Base-by-base conservation (phyloP, 2,113 vertebrate genomes). In the Zosterops japonicus region DNA sequence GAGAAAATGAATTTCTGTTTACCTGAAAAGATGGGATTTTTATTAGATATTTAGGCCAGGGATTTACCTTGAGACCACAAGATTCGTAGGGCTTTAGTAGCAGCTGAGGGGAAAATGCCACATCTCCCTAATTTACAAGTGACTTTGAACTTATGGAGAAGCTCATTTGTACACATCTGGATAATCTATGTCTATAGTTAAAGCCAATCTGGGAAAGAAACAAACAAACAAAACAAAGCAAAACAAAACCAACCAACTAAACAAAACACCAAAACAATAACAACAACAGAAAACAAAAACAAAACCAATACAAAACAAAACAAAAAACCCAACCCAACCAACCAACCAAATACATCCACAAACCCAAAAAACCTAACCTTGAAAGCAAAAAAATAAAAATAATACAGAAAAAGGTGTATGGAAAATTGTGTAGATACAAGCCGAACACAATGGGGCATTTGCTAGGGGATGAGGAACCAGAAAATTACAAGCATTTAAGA, bases 401-500 rank as follows among this genome's bases (percentile, higher is more conserved):
- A 95, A 94, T 85, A 87, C 31, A 78, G 87, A 95, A 97, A n/a
- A 46, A 96, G 16, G 64, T 83, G 31, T 72, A 89, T 75, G 78
- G 71, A 65, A 96, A 95, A 96, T 95, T 95, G 75, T 94, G 79
- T 94, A 97, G 96, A 97, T 96, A 96, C 83, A 92, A 96, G 55
- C 86, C 0, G 15, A 97, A 86, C 65, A 90, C 83, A 96, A 89
- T 91, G 81, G 97, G 79, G 86, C 82, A 92, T 97, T 97, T 97
- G 16, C 64, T 84, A 93, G 74, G 18, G 22, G 18, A 63, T 9
- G 47, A 91, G 60, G 80, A 97, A 83, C 77, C 59, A 96, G 96
- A 95, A 98, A 97, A 98, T 97, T 96, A 89, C 55, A 93, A 93
- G 36, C 91, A 94, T 97, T 98, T 98, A 97, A 97, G 92, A 97